phyloP scores from a whole-genome alignment of 1,140 invertebrate species.

The Nephotettix cincticeps region DNA sequence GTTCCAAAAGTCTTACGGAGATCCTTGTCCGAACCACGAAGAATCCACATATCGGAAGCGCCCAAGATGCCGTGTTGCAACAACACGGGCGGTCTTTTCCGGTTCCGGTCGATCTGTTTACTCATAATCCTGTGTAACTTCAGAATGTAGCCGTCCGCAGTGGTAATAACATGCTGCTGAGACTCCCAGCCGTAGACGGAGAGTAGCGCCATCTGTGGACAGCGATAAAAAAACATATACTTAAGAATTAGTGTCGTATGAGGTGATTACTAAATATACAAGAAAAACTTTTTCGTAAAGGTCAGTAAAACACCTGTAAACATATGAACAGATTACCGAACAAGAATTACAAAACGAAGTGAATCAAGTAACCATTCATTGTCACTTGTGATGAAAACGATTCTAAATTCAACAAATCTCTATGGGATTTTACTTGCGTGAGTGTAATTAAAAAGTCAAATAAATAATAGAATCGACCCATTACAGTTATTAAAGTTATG shows the following conservation, averaged over 20 bases:
- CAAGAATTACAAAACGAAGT: too few relatives aligned
- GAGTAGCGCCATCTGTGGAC: neutral
- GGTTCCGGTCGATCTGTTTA: conserved; percentile 38
- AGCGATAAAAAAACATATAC: neutral
- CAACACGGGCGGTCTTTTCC: conserved; percentile 45
- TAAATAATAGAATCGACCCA: too few relatives aligned
- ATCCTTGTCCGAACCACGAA: conserved; percentile 51
- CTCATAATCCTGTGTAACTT: conserved; percentile 57
- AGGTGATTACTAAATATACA: too few relatives aligned
- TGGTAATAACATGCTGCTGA: conserved; percentile 50
- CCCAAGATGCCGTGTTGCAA: conserved; percentile 57
- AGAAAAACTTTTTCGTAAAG: too few relatives aligned
- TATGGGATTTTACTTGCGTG: too few relatives aligned
- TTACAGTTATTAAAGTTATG: too few relatives aligned
- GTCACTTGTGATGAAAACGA: too few relatives aligned
- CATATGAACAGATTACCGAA: too few relatives aligned
- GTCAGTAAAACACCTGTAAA: too few relatives aligned
- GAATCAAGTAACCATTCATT: too few relatives aligned
- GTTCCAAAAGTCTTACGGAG: conserved; percentile 45
- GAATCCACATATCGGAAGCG: conserved; percentile 54
- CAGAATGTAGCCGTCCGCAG: conserved; percentile 60
- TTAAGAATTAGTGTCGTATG: neutral
- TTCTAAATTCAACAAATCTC: too few relatives aligned
- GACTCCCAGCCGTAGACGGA: neutral
- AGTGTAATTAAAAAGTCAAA: too few relatives aligned